These are phyloP conservation scores for Typhlichthys eigenmanni DNA, from an alignment of 2,797 vertebrate genomes.

Conservation along the genomic window DNA sequence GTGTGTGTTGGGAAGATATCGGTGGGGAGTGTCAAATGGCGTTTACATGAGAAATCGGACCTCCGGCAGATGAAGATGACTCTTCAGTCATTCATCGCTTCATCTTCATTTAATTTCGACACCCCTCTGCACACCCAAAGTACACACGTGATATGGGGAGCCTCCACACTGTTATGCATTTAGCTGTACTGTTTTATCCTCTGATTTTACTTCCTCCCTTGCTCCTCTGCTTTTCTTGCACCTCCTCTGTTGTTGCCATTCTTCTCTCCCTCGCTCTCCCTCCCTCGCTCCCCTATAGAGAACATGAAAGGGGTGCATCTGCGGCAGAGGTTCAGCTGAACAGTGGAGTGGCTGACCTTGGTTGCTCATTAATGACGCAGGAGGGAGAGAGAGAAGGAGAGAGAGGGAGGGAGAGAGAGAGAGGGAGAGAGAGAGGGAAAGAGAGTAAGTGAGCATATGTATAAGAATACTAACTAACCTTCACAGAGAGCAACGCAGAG, in stretches of 20 bases:
- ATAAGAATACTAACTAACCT: constrained; percentile 36
- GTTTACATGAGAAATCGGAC: neutral
- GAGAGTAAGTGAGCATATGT: constrained; percentile 17
- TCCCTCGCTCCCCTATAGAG: constrained; percentile 9
- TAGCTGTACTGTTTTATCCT: neutral
- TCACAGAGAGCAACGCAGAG: neutral
- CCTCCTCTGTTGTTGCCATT: neutral
- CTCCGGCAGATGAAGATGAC: neutral
- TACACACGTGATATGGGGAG: too few relatives aligned
- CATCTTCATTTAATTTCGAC: neutral
- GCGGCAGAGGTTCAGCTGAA: constrained; percentile 51
- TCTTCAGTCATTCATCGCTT: neutral
- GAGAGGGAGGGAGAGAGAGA: constrained; percentile 13
- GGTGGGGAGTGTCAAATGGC: neutral
- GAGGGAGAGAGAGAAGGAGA: constrained; percentile 27
- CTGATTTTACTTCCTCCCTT: neutral
- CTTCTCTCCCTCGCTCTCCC: neutral
- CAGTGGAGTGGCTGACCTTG: constrained; percentile 64
- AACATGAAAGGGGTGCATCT: constrained; percentile 60
- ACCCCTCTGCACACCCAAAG: too few relatives aligned
- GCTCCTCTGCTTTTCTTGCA: neutral
- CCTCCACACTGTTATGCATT: neutral
- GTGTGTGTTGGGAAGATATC: neutral
- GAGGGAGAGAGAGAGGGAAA: constrained; percentile 15
- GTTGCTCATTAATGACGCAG: constrained; percentile 49